Base-by-base conservation (phyloP, 1,140 invertebrate genomes). In the Platyscapa corneri region DNA sequence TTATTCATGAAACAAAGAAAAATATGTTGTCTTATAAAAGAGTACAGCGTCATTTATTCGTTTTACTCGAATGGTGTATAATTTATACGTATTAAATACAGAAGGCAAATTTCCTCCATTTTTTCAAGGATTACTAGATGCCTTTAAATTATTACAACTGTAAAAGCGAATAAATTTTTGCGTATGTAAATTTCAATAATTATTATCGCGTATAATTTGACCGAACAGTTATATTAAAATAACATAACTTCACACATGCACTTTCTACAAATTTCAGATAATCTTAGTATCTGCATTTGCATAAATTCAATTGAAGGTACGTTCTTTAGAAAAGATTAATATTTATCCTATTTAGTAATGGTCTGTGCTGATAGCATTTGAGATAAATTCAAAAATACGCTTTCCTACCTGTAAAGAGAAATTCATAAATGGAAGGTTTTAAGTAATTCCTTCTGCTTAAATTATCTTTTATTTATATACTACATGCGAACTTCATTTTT, bases 1-100 rank as follows among this genome's bases (percentile, higher is more conserved):
- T 92, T 34, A 80, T 34, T 67, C 83, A 81, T 76, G 84, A 49
- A 85, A 85, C 83, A 92, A 92, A 85, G 30, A 85, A 85, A 87
- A 86, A 23, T 37, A 60, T 12, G 1, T 78, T 60, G 20, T 64
- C 53, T 64, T 60, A 78, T 0, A 60, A 78, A 80, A 34, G 16
- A 27, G n/a, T 53, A 53, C 6, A 53, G 18, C 14, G 32, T 49
- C n/a, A 53, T 30, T 53, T 42, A 53, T 76, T 76, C 8, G 46
- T 76, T 76, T 23, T 53, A 18, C 27, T n/a, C 37, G 12, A 74
- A n/a, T n/a, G n/a, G 0, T 27, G 10, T 18, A 23, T n/a, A 37
- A 74, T 39, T 39, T 39, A 39, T 39, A 39, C 67, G 1, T 16
- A 18, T 34, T 37, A n/a, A 46, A 60, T 60, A 14, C 23, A 10